Conservation (phyloP, 2,113 vertebrate genomes). For the Lichenostomus cassidix region DNA sequence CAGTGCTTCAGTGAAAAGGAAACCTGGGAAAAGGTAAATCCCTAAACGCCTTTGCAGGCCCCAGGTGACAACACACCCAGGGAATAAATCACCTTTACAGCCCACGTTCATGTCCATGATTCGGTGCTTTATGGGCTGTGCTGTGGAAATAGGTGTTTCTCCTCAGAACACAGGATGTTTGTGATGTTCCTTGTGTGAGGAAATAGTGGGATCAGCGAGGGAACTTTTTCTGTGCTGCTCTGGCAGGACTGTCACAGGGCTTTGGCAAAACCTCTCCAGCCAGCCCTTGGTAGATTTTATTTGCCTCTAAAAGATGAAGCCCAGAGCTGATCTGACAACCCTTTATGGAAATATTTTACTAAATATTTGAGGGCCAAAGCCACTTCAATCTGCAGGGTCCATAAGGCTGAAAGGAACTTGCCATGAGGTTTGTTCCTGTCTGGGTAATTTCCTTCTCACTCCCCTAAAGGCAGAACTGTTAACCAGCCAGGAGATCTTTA, state of each 20-base stretch:
- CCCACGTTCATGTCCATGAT: accelerated
- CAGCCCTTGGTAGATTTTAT: background rate
- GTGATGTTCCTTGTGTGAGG: background rate
- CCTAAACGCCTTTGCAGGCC: background rate
- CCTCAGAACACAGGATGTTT: background rate
- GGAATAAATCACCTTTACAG: background rate
- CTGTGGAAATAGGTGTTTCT: background rate
- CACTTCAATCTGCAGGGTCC: background rate
- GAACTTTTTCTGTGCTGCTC: background rate
- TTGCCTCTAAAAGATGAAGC: constrained; percentile 7
- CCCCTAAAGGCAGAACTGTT: constrained; percentile 39
- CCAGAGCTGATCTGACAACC: constrained; percentile 6
- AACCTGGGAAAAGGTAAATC: background rate
- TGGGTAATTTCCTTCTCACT: constrained; percentile 10
- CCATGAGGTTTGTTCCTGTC: background rate
- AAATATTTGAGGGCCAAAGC: background rate
- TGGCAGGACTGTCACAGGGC: background rate
- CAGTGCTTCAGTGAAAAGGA: background rate
- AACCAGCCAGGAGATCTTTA: constrained; percentile 30
- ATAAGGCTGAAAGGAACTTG: constrained; percentile 24
- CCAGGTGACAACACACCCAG: accelerated
- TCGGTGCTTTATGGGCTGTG: accelerated
- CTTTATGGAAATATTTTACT: constrained; percentile 17
- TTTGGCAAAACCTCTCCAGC: background rate
- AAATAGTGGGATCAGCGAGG: background rate